A percentile compares a stretch with the other conserved stretches of the same genome.
Evolutionary conservation across 2,113 vertebrate species (phyloP).

Genomic region (Antechinus flavipes): DNA sequence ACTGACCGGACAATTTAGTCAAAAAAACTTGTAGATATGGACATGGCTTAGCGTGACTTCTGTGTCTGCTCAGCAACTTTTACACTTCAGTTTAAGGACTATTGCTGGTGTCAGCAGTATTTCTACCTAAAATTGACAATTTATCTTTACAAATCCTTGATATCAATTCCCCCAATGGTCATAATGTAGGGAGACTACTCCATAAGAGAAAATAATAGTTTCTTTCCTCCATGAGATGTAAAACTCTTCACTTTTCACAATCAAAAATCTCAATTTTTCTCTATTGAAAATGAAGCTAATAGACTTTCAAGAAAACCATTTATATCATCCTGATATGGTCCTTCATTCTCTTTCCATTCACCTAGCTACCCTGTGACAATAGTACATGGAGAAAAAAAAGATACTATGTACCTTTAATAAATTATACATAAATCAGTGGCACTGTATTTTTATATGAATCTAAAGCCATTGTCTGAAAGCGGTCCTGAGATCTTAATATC

Average conservation of each 20-base stretch:
- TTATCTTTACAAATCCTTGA: too few relatives aligned
- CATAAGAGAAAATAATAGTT: neutral
- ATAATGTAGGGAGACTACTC: neutral
- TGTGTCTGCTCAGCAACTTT: neutral
- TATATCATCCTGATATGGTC: neutral
- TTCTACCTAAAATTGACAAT: neutral
- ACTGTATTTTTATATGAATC: neutral
- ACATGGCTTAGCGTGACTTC: neutral
- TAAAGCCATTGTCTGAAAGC: neutral
- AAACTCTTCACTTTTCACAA: neutral
- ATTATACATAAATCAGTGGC: neutral
- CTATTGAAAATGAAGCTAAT: neutral
- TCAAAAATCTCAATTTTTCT: neutral
- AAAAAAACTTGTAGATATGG: neutral
- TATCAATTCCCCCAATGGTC: neutral
- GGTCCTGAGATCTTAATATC: neutral
- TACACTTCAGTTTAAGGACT: neutral
- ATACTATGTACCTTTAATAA: neutral
- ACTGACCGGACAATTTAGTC: neutral
- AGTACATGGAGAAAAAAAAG: neutral
- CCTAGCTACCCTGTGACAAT: neutral
- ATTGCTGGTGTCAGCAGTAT: neutral
- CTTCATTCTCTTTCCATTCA: neutral
- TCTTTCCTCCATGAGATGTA: neutral
- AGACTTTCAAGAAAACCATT: neutral